Base-by-base conservation (phyloP, 64 coral and sea anemone species). In the Pachyseris speciosa region DNA sequence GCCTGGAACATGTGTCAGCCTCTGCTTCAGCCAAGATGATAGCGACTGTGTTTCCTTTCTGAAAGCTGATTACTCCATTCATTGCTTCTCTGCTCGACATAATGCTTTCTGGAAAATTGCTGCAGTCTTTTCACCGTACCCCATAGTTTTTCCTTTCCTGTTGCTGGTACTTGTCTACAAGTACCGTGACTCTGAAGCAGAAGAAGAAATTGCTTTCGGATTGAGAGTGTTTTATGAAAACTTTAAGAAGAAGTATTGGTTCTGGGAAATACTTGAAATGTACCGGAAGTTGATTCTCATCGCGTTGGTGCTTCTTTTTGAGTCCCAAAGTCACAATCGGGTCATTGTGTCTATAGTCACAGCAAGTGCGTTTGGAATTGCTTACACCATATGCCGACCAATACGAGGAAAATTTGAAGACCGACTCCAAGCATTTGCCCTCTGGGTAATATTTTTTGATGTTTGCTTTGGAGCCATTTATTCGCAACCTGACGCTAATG, bases 121-220 rank as follows among this genome's bases (percentile, higher is more conserved):
- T 32, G 70, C 64, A 7, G 73, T 41, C 3, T 91, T 86, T 64
- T 63, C 91, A 24, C 7, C 80, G 6, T 95, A 95, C 30, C 94
- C 94, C 6, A 77, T 95, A 25, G 94, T 80, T 45, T 95, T 95
- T 70, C 94, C 94, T 65, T 28, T 95, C 37, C 5, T 91, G 5
- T 69, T 91, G 4, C 58, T 95, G 2, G 7, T 91, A 44, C 53
- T 95, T 22, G 68, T 91, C 9, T 95, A 89, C 70, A 84, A 87
- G 22, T 95, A 95, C 61, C 34, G 38, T 7, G 9, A 74, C 9
- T 74, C 70, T 9, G 38, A 74, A 1, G 38, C 19, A 25, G 24
- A 74, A 9, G 70, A 44, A 45, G 70, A 42, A 74, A 9, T 74
- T 43, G 4, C 37, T 45, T 74, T 74, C 27, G 70, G 70, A 19